Conservation (phyloP, 2,113 vertebrate genomes). For the Barbus barbus region DNA sequence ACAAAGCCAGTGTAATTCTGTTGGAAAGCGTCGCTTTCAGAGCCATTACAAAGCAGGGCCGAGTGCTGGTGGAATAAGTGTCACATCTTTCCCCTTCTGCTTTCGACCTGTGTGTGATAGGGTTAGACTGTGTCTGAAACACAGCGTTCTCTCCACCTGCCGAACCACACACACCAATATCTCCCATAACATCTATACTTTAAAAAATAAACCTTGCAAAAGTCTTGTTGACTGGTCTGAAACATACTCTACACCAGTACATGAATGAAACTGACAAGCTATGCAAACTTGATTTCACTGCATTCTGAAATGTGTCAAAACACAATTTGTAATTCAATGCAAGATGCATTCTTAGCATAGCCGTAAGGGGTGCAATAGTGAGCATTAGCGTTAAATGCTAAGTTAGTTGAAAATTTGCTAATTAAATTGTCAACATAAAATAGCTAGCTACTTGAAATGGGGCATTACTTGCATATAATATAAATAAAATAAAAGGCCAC, state of each 20-base stretch:
- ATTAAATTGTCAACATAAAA: background rate
- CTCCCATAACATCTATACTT: slow-evolving; percentile 21
- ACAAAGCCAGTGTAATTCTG: slow-evolving; percentile 94
- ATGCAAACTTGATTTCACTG: background rate
- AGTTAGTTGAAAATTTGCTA: background rate
- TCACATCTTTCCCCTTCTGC: slow-evolving; percentile 78
- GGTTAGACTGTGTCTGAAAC: slow-evolving; percentile 79
- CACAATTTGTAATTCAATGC: background rate
- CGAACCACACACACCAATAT: slow-evolving; percentile 39
- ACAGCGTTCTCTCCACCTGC: slow-evolving; percentile 67
- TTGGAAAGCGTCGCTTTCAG: slow-evolving; percentile 86
- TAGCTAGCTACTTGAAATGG: background rate
- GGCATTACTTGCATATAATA: background rate
- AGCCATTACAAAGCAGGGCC: slow-evolving; percentile 81
- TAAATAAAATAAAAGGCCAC: background rate
- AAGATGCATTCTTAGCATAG: background rate
- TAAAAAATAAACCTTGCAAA: slow-evolving; percentile 13
- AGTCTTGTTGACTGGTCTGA: background rate
- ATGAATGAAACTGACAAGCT: background rate
- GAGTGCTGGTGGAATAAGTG: slow-evolving; percentile 83
- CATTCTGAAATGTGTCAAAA: background rate
- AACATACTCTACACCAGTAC: background rate
- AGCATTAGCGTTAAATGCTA: background rate
- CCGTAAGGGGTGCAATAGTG: background rate
- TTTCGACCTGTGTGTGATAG: slow-evolving; percentile 90